phyloP scores from a whole-genome alignment of 92 coral and sea anemone species.

The Heteractis magnifica region DNA sequence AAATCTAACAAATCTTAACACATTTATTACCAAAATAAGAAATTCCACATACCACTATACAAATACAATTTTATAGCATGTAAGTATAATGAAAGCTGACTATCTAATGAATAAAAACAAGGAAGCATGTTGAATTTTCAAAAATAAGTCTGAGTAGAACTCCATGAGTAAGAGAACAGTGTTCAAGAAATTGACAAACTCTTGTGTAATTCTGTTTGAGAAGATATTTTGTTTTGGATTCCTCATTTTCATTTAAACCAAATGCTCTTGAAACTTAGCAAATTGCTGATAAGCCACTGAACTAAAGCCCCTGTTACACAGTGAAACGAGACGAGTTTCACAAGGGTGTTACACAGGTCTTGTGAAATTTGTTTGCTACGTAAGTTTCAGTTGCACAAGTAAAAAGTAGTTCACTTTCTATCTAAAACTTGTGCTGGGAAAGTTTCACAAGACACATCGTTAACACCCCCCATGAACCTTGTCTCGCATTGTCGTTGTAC shows the following conservation, averaged over 20 bases:
- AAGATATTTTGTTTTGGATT: not conserved
- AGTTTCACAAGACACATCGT: too few species aligned
- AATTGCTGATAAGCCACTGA: not conserved
- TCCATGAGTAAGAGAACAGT: not conserved
- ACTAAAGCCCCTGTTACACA: not conserved
- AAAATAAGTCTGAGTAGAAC: not conserved
- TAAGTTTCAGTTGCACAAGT: too few species aligned
- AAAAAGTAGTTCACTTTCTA: too few species aligned
- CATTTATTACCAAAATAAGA: slow-evolving; percentile 5
- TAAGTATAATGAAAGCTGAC: not conserved
- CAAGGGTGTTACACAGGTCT: too few species aligned
- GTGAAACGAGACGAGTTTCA: too few species aligned
- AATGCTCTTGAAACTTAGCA: not conserved
- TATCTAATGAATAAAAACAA: not conserved
- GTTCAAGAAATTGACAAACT: not conserved
- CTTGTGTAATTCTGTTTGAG: too few species aligned
- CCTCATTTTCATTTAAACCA: not conserved
- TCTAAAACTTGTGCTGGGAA: too few species aligned
- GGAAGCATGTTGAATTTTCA: not conserved
- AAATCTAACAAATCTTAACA: not conserved
- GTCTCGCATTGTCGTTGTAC: too few species aligned
- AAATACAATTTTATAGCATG: not conserved
- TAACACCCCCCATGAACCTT: too few species aligned
- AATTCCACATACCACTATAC: not conserved
- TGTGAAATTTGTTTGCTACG: too few species aligned